Evolutionary conservation across 2,113 vertebrate genomes (phyloP), one percentile per base, ranked within the genome.

Genomic region (Cebidichthys violaceus): DNA sequence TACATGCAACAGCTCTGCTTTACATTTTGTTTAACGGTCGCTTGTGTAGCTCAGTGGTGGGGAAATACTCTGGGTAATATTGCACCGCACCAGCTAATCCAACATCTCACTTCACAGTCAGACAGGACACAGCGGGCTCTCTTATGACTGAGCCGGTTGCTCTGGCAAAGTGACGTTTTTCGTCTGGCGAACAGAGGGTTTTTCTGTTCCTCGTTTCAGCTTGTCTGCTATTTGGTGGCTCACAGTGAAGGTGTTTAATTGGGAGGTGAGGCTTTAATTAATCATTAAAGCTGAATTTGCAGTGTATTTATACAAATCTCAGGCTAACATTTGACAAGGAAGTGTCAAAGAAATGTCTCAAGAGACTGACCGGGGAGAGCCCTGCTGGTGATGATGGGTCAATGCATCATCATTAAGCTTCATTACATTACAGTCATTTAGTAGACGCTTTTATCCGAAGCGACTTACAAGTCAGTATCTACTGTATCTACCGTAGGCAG

Each of bases 81-180:
- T 29, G 20, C 41, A 43, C 70, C 3, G 35, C 18, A 4, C 7
- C 22, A 33, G 35, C 64, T 52, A 74, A 69, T 77, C 59, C 45
- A 50, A 75, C 59, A 31, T 2, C 70, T 73, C 52, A 4, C 22
- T 18, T 66, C 47, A 10, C 50, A 35, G 39, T 15, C 60, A 60
- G 27, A n/a, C 20, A 22, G 52, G 37, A 60, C 59, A 15, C 74
- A 71, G 50, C 18, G 2, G 33, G 33, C 15, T 20, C 61, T 47
- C 35, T 67, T 55, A 45, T n/a, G 17, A 27, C 24, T 14, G 17
- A 73, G 39, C 47, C 59, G 31, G 41, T 71, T 76, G 70, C 60
- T 66, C 27, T 55, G 27, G 41, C 7, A 39, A 59, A 57, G 73
- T 52, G 24, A 14, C 10, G 29, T 50, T 83, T 47, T 18, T 11